Base-by-base conservation (phyloP, 2,113 vertebrate species). In the Tringa solitaria region DNA sequence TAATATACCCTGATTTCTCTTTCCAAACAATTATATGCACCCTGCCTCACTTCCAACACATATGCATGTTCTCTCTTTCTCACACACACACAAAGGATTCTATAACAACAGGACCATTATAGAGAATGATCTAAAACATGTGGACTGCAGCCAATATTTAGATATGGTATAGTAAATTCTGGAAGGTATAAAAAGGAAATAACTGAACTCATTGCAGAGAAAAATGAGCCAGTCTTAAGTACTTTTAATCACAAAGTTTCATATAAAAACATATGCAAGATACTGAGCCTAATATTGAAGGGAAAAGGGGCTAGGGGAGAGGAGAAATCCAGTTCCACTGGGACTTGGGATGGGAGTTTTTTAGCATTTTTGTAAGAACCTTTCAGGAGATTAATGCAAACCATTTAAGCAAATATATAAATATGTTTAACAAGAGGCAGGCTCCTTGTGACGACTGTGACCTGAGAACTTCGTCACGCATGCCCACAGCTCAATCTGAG, bases 131-230 rank as follows among this genome's bases (percentile, higher is more conserved):
- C 96, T 96, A 97, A 97, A 97, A 95, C 96, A 96, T 90, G 91
- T 96, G 96, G 96, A 97, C 89, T 90, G 94, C 91, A 97, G 96
- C 96, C 96, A 97, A 69, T 93, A 94, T 96, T 97, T 97, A 95
- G 97, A 97, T 96, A 97, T 94, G 96, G 96, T 96, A 92, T 81
- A 96, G 87, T 94, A 96, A 94, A 95, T 97, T 95, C 92, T 97
- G 95, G 96, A 97, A 97, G 91, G 91, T 96, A 96, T 84, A 96
- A 95, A 97, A 96, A 95, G 93, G 94, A 96, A 97, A 93, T 96
- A 96, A 96, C 89, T 95, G 95, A 96, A 96, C 79, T 95, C 90
- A 83, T 93, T 96, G 95, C 89, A 92, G 69, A 96, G 96, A 96
- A 96, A 95, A 97, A 95, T 96, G 95, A 95, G 76, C 78, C 43